Conservation (phyloP, 2,888 invertebrate genomes). For the Tipula unca region DNA sequence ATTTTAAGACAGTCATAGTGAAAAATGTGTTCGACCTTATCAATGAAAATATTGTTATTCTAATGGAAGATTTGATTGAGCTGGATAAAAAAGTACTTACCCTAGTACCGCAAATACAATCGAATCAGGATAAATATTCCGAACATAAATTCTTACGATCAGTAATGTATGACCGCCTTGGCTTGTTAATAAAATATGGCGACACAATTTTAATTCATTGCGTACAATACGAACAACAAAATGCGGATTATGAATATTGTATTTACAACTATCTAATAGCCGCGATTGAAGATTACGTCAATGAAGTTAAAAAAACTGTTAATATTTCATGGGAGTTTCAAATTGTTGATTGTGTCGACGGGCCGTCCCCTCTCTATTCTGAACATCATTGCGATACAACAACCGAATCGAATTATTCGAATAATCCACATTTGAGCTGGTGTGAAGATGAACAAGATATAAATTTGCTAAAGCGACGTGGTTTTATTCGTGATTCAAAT, state of each 20-base stretch:
- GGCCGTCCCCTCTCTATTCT: neutral
- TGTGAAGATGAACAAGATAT: neutral
- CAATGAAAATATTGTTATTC: neutral
- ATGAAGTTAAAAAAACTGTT: neutral
- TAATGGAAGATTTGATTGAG: neutral
- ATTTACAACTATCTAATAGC: neutral
- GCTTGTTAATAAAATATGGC: neutral
- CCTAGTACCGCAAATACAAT: neutral
- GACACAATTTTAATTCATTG: neutral
- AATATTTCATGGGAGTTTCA: neutral
- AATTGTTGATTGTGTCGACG: neutral
- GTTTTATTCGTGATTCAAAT: neutral
- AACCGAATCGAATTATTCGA: neutral
- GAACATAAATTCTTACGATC: neutral
- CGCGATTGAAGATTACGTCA: neutral
- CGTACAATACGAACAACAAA: neutral
- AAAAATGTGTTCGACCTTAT: neutral
- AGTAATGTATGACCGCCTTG: neutral
- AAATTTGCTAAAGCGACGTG: neutral
- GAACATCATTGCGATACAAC: neutral
- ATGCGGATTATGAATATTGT: neutral
- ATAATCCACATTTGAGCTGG: neutral
- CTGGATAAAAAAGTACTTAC: neutral
- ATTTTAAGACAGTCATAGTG: neutral
- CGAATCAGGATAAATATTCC: neutral